Evolutionary conservation across 2,113 vertebrate genomes (phyloP).

Genomic region (Gnathonemus echidnorhynchus): DNA sequence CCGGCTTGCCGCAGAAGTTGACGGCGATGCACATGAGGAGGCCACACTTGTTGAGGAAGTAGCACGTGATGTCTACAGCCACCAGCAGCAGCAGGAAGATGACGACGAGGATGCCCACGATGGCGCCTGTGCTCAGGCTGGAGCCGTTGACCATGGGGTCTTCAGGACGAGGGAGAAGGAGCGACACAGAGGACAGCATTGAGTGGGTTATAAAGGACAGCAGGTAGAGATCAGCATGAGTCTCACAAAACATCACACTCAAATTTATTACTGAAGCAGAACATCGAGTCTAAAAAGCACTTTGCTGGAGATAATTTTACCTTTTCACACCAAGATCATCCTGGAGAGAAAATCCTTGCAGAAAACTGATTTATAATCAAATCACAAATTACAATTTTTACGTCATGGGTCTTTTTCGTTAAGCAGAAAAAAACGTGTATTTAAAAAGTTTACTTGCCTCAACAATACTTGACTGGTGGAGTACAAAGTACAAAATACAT

Average conservation of each 20-base stretch:
- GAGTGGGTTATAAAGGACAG: background rate
- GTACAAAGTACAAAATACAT: background rate
- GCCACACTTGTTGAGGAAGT: constrained; percentile 97
- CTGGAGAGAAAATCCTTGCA: background rate
- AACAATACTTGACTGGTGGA: background rate
- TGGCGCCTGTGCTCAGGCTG: constrained; percentile 84
- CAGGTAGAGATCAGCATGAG: background rate
- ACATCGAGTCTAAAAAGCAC: background rate
- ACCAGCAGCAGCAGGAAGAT: constrained; percentile 86
- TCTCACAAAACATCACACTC: background rate
- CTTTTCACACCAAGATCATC: background rate
- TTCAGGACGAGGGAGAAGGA: constrained; percentile 20
- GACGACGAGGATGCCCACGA: constrained; percentile 91
- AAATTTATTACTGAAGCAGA: background rate
- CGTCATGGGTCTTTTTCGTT: background rate
- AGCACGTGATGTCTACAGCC: constrained; percentile 90
- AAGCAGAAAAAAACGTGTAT: background rate
- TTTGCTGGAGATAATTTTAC: background rate
- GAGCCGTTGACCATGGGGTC: constrained; percentile 45
- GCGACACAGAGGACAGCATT: background rate
- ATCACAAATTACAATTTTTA: background rate
- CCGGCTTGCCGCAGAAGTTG: constrained; percentile 89
- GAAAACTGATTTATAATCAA: background rate
- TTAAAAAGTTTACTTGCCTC: background rate
- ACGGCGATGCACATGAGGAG: constrained; percentile 96